phyloP scores from a whole-genome alignment of 2,888 invertebrate genomes.

The Seira musarum region DNA sequence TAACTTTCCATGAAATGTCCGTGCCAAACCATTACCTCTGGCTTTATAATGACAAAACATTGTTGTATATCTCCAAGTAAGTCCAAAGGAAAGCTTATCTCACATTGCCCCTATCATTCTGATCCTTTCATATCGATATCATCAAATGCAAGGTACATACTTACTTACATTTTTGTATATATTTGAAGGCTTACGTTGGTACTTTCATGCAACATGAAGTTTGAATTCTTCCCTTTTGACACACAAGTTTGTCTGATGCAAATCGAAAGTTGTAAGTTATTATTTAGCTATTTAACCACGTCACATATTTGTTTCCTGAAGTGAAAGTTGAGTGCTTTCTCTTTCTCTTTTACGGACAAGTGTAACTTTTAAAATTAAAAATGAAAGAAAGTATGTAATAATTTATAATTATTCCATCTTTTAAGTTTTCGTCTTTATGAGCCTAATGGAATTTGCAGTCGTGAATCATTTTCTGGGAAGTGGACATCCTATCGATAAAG shows the following conservation, averaged over 20 bases:
- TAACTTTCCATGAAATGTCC: conserved; percentile 94
- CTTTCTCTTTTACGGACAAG: no score
- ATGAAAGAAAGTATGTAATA: background rate
- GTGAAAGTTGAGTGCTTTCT: no score
- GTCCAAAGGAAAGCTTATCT: conserved; percentile 70
- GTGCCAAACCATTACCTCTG: conserved; percentile 94
- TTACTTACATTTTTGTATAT: conserved; percentile 16
- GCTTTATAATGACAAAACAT: conserved; percentile 92
- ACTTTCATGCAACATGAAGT: conserved; percentile 94
- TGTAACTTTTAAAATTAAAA: background rate
- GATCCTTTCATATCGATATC: background rate
- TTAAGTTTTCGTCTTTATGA: conserved; percentile 84
- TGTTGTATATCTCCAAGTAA: conserved; percentile 94
- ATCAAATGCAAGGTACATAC: background rate
- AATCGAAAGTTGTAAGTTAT: conserved; percentile 91
- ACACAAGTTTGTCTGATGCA: conserved; percentile 95
- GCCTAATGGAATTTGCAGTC: conserved; percentile 91
- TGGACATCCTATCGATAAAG: conserved; percentile 70
- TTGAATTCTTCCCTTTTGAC: conserved; percentile 94
- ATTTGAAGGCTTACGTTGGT: conserved; percentile 84
- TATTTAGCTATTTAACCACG: background rate
- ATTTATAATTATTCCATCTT: background rate
- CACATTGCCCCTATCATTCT: background rate
- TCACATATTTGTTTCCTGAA: background rate
- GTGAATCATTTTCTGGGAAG: conserved; percentile 93